Percentiles rank a stretch among this genome's conserved stretches.
These are phyloP conservation scores for Hippolais icterina DNA, from an alignment of 2,113 vertebrate genomes.

Conservation along the genomic window DNA sequence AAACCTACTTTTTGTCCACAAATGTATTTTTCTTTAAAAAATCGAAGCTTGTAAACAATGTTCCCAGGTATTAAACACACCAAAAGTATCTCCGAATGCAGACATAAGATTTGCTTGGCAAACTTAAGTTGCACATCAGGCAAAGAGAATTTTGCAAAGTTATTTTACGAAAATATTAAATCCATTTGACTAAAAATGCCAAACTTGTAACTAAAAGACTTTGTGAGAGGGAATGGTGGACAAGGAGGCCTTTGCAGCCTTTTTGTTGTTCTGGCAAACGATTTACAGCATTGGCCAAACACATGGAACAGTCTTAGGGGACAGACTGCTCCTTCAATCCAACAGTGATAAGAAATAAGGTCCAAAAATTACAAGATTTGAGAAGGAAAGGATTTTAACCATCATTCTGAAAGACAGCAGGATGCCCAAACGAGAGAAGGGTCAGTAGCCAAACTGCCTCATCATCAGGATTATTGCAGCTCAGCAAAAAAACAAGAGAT, in stretches of 20 bases:
- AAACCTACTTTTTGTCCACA: not conserved
- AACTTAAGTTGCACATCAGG: not conserved
- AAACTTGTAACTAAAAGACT: not conserved
- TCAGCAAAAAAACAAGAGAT: not conserved
- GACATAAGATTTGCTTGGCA: not conserved
- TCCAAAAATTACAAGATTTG: not conserved
- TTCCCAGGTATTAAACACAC: not conserved
- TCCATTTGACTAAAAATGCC: not conserved
- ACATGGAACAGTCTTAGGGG: not conserved
- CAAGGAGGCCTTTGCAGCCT: not conserved
- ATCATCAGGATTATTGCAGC: not conserved
- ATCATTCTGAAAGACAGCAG: not conserved
- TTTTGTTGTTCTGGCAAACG: constrained; percentile 3
- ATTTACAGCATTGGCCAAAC: constrained; percentile 26
- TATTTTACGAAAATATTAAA: not conserved
- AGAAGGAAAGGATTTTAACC: not conserved
- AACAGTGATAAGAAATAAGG: constrained; percentile 23
- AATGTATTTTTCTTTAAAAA: not conserved
- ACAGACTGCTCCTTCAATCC: constrained; percentile 4
- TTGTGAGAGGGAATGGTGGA: not conserved
- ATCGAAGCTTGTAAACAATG: not conserved
- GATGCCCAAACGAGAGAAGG: not conserved
- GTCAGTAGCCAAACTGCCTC: not conserved
- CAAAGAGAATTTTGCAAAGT: not conserved
- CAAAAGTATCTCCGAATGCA: not conserved